A percentile compares a stretch with the other conserved stretches of the same genome.
phyloP scores from a whole-genome alignment of 2,888 invertebrate species.

The Hanleya hanleyi region DNA sequence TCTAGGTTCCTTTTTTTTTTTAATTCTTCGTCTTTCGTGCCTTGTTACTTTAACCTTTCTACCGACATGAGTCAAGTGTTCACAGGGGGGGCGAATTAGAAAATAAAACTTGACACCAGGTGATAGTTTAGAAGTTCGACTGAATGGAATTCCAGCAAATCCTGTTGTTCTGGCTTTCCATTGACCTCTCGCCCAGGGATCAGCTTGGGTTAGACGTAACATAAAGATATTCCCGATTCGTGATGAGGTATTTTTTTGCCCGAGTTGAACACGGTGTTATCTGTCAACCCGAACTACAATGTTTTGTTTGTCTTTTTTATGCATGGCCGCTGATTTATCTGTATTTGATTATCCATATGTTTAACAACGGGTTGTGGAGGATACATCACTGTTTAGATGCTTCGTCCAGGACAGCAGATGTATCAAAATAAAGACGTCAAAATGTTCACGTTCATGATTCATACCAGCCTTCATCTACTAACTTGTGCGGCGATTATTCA shows the following conservation, averaged over 20 bases:
- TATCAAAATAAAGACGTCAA: background rate
- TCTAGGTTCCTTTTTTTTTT: too few relatives aligned
- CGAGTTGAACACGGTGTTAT: background rate
- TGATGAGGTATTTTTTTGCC: background rate
- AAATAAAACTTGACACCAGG: too few relatives aligned
- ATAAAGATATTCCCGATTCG: background rate
- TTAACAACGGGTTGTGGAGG: too few relatives aligned
- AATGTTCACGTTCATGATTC: background rate
- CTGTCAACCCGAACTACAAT: slow-evolving; percentile 5
- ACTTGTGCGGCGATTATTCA: too few relatives aligned
- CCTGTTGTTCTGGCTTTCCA: background rate
- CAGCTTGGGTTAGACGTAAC: background rate
- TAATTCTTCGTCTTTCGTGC: too few relatives aligned
- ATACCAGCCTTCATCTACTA: too few relatives aligned
- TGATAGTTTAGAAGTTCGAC: too few relatives aligned
- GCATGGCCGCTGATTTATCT: background rate
- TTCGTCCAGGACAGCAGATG: too few relatives aligned
- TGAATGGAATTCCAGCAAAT: background rate
- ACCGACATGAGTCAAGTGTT: too few relatives aligned
- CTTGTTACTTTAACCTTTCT: too few relatives aligned
- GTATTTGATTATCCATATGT: background rate
- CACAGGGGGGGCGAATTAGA: too few relatives aligned
- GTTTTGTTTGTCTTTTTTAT: slow-evolving; percentile 5
- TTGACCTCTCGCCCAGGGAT: background rate
- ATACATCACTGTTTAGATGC: too few relatives aligned